These are phyloP conservation scores for Luehdorfia chinensis DNA, from an alignment of 1,140 invertebrate species.

Conservation along the genomic window DNA sequence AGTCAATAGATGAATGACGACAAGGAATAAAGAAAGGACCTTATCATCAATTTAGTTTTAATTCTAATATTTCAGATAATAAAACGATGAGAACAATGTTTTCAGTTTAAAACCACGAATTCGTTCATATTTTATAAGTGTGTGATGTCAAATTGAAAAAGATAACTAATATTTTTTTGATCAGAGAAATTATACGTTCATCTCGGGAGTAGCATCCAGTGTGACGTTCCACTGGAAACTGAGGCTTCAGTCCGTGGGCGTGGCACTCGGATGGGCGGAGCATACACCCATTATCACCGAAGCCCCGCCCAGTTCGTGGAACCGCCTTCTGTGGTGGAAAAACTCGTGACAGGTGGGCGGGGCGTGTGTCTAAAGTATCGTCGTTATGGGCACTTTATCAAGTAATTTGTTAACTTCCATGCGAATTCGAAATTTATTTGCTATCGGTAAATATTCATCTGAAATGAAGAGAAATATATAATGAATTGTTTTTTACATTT, in stretches of 20 bases:
- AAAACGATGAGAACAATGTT: too few relatives aligned
- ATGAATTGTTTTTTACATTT: constrained; percentile 1
- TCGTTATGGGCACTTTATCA: constrained; percentile 70
- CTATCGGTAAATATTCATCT: constrained; percentile 23
- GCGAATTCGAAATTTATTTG: constrained; percentile 58
- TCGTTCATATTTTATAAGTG: too few relatives aligned
- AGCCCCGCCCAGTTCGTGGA: constrained; percentile 35
- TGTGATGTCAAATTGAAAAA: too few relatives aligned
- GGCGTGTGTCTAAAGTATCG: constrained; percentile 45
- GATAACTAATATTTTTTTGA: too few relatives aligned
- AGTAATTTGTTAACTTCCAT: constrained; percentile 70
- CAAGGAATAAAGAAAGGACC: too few relatives aligned
- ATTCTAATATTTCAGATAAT: too few relatives aligned
- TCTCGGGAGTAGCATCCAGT: constrained; percentile 48
- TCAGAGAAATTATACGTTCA: constrained; percentile 2
- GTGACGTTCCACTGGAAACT: constrained; percentile 57
- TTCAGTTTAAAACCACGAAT: too few relatives aligned
- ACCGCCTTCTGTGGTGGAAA: constrained; percentile 47
- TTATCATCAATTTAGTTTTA: too few relatives aligned
- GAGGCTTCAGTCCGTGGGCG: constrained; percentile 55
- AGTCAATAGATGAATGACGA: too few relatives aligned
- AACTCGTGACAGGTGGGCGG: constrained; percentile 64
- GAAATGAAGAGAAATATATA: constrained; percentile 10
- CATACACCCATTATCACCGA: constrained; percentile 21
- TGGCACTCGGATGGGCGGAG: constrained; percentile 47